Evolutionary conservation across 30 jellyfish, hydroid and myxozoan genomes (phyloP).

Genomic region (Morbakka virulenta): DNA sequence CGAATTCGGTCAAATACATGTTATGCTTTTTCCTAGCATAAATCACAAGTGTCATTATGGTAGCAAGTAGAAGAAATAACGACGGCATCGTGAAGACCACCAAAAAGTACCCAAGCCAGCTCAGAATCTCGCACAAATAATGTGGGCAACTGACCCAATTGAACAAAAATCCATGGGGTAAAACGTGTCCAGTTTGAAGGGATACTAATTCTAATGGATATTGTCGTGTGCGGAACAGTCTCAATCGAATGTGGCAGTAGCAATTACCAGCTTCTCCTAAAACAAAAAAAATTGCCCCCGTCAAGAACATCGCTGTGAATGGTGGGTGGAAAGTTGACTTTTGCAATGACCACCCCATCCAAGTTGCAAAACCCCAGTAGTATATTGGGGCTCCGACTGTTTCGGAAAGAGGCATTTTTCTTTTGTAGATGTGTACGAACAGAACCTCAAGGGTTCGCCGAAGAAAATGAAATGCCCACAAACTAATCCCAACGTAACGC

Average conservation of each 20-base stretch:
- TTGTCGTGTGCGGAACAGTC: slow-evolving; percentile 59
- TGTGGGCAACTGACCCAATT: slow-evolving; percentile 74
- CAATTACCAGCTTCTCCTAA: slow-evolving; percentile 79
- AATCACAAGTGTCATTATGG: slow-evolving; percentile 55
- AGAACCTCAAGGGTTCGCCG: slow-evolving; percentile 75
- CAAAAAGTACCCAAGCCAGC: slow-evolving; percentile 80
- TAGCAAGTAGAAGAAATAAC: slow-evolving; percentile 36
- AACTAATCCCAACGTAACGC: slow-evolving; percentile 24
- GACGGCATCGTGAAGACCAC: slow-evolving; percentile 73
- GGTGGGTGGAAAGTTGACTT: slow-evolving; percentile 4
- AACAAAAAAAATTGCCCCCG: slow-evolving; percentile 43
- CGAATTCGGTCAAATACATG: slow-evolving; percentile 54
- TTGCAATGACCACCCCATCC: slow-evolving; percentile 64
- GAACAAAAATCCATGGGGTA: slow-evolving; percentile 65
- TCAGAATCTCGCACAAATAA: slow-evolving; percentile 66
- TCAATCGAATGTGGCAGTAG: slow-evolving; percentile 61
- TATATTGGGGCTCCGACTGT: slow-evolving; percentile 82
- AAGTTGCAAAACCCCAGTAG: slow-evolving; percentile 74
- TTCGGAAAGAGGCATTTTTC: slow-evolving; percentile 78
- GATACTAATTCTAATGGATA: slow-evolving; percentile 8
- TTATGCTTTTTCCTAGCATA: slow-evolving; percentile 68
- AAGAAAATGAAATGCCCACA: slow-evolving; percentile 69
- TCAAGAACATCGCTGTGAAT: slow-evolving; percentile 1
- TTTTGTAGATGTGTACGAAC: slow-evolving; percentile 72
- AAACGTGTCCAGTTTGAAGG: slow-evolving; percentile 58